Percentiles rank a stretch among this genome's conserved stretches.
These are phyloP conservation scores for Drosophila mulleri DNA, from an alignment of 2,888 invertebrate genomes.

Conservation along the genomic window DNA sequence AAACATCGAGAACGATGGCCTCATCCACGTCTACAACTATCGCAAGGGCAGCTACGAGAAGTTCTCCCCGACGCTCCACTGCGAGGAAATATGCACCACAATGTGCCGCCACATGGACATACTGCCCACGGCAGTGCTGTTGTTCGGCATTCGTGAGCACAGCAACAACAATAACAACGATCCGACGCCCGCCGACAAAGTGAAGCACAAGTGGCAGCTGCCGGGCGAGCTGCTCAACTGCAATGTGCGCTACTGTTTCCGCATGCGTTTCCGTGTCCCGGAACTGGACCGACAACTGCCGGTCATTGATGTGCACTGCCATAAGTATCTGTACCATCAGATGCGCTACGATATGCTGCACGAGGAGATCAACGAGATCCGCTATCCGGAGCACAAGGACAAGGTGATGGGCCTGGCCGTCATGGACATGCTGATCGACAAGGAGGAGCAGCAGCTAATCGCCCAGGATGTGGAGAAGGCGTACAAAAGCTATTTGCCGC, in stretches of 20 bases:
- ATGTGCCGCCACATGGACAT: slow-evolving; percentile 91
- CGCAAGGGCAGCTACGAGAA: slow-evolving; percentile 68
- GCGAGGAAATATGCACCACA: slow-evolving; percentile 90
- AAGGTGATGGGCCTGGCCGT: slow-evolving; percentile 94
- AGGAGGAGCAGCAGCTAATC: slow-evolving; percentile 90
- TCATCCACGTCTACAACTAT: slow-evolving; percentile 79
- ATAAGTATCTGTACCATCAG: slow-evolving; percentile 94
- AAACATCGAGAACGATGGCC: slow-evolving; percentile 58
- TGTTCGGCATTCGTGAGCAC: slow-evolving; percentile 91
- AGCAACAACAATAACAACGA: slow-evolving; percentile 4
- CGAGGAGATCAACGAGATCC: slow-evolving; percentile 91
- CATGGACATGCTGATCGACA: slow-evolving; percentile 94
- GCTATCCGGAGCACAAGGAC: slow-evolving; percentile 91
- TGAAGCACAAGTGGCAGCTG: slow-evolving; percentile 87
- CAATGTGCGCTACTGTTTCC: slow-evolving; percentile 89
- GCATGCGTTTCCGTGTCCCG: slow-evolving; percentile 91
- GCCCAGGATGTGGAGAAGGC: slow-evolving; percentile 90
- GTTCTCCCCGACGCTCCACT: slow-evolving; percentile 83
- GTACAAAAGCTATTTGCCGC: slow-evolving; percentile 93
- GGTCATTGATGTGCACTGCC: slow-evolving; percentile 89
- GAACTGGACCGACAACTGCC: slow-evolving; percentile 78
- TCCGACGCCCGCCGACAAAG: not conserved
- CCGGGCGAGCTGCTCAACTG: slow-evolving; percentile 87
- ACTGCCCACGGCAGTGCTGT: slow-evolving; percentile 90
- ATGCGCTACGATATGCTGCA: slow-evolving; percentile 92